Conservation (phyloP, 2,888 invertebrate genomes). For the Caenorhabditis sulstoni region DNA sequence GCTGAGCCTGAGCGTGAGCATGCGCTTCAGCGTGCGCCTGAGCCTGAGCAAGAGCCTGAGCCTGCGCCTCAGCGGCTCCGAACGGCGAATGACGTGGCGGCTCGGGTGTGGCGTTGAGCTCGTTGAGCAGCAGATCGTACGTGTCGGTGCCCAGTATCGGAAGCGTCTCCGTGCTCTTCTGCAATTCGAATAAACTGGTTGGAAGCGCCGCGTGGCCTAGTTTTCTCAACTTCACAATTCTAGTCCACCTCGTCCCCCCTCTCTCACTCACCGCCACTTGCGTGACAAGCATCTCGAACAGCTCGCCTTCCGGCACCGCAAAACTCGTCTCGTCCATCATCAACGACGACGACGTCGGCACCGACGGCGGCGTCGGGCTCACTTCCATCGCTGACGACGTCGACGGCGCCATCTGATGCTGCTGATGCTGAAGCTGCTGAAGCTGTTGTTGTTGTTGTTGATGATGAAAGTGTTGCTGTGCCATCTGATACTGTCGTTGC, state of each 20-base stretch:
- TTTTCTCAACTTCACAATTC: no score
- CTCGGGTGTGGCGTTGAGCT: neutral
- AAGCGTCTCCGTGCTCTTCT: no score
- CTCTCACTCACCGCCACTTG: conserved; percentile 38
- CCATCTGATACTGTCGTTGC: conserved; percentile 32
- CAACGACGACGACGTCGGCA: neutral
- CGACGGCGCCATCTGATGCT: neutral
- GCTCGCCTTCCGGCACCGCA: conserved; percentile 35
- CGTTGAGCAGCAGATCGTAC: conserved; percentile 15
- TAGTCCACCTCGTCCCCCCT: no score
- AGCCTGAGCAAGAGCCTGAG: no score
- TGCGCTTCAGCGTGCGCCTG: no score
- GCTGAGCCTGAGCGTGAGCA: neutral
- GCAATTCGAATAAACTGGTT: no score
- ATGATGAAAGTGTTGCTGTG: conserved; percentile 8
- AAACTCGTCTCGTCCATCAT: conserved; percentile 18
- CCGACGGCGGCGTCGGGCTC: conserved; percentile 7
- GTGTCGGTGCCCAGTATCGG: conserved; percentile 13
- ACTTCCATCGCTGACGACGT: conserved; percentile 28
- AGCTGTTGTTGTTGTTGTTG: neutral
- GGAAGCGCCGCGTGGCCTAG: no score
- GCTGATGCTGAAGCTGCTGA: conserved; percentile 16
- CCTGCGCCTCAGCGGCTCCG: neutral
- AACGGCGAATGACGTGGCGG: neutral
- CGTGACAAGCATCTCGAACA: conserved; percentile 29